phyloP scores from a whole-genome alignment of 2,113 vertebrate species.

The Willisornis vidua region DNA sequence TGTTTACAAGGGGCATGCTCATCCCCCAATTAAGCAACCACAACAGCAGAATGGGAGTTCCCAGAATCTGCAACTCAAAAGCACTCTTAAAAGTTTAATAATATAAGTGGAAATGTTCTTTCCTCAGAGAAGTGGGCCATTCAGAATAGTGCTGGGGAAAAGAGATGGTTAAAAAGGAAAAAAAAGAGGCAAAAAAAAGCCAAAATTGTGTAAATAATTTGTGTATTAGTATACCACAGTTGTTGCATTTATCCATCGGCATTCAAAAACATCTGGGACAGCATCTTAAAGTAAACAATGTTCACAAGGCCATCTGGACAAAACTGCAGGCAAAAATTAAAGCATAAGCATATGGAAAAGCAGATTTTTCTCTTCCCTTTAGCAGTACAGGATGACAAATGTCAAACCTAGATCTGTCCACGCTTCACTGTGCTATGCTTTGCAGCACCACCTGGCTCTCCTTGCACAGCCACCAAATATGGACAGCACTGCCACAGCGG shows the following conservation, averaged over 20 bases:
- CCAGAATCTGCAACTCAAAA: neutral
- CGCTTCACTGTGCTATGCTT: constrained; percentile 94
- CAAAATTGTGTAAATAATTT: constrained; percentile 71
- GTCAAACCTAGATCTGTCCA: constrained; percentile 86
- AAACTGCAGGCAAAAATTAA: constrained; percentile 85
- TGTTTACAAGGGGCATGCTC: neutral
- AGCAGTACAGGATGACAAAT: constrained; percentile 92
- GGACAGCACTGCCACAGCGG: constrained; percentile 88
- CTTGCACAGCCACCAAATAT: constrained; percentile 94
- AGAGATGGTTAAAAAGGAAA: constrained; percentile 51
- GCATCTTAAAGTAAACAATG: constrained; percentile 97
- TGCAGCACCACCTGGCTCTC: constrained; percentile 98
- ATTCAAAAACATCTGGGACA: constrained; percentile 91
- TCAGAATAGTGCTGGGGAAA: constrained; percentile 1
- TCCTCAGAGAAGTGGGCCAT: neutral
- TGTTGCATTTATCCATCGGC: constrained; percentile 76
- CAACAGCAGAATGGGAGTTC: neutral
- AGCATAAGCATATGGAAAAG: constrained; percentile 99
- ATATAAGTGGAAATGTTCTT: neutral
- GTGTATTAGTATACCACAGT: constrained; percentile 71
- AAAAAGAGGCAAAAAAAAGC: neutral
- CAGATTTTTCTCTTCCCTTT: constrained; percentile 98
- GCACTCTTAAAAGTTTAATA: neutral
- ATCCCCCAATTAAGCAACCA: accelerated
- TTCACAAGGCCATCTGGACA: constrained; percentile 96